Base-by-base conservation (phyloP, 2,113 vertebrate species). In the Corythornis vintsioides region DNA sequence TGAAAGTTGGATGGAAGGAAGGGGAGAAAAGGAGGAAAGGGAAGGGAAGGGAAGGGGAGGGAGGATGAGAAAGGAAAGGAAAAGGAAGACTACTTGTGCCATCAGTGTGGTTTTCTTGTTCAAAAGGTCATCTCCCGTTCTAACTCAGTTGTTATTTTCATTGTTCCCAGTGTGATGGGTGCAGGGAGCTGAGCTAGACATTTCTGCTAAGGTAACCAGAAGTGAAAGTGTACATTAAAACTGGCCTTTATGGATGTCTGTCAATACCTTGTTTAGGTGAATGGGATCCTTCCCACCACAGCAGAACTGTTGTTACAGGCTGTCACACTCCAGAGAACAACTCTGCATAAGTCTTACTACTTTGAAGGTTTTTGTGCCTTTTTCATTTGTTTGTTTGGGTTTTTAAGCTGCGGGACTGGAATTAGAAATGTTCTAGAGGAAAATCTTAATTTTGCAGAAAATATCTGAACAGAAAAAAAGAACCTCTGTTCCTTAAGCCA, bases 401-500 rank as follows among this genome's bases (percentile, higher is more conserved):
- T 50, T 9, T 45, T 40, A n/a, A 72, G 45, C 25, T 11, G 22
- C 4, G n/a, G 47, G 17, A 22, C 15, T 52, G n/a, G 31, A 81
- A 74, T 81, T 45, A 74, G 16, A 67, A 80, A 79, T 57, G 17
- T 35, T 85, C 19, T n/a, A 61, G 66, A 53, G 25, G 70, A 61
- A 89, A 89, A 18, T 65, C 16, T 66, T 70, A 69, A 73, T 84
- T 88, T 63, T 92, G 38, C n/a, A 81, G 66, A 93, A 75, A 71
- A 82, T 52, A 67, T 53, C 26, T 61, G 35, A 69, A 73, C 4
- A 69, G 76, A 89, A 50, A 79, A 61, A 33, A 31, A 38, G 13
- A 13, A 13, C 17, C 6, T 21, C 13, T 45, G 33, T 59, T 83
- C 20, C 15, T 3, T 79, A 69, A 61, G 19, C 3, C 20, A 21